Evolutionary conservation across 2,797 vertebrate species (phyloP), one percentile per base, ranked within the genome.

Genomic region (Chelidonichthys spinosus): DNA sequence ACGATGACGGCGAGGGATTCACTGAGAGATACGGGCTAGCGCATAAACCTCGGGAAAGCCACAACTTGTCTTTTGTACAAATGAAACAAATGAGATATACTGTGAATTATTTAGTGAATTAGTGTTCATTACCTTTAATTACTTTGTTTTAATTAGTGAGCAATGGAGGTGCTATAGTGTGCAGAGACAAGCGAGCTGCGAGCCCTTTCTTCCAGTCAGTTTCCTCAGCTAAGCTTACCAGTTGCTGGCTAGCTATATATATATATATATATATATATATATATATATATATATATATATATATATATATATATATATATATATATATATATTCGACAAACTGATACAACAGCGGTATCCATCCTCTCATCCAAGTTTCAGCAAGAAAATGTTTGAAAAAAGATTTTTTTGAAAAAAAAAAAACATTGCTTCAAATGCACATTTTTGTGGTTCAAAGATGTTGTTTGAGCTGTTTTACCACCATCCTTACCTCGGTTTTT

Each of bases 391-490:
- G 17, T 25, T 25, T 25, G 25, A 25, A 47, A 50, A 10, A 25
- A 5, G 47, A 18, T 4, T 18, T 8, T 49, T 52, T 11, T 7
- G 49, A 36, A 39, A 50, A 36, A 63, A 39, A 50, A 39, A 50
- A 52, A 53, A 42, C 8, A 43, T 18, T 35, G 18, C 10, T 39
- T 49, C 17, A 53, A 53, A 65, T 40, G 40, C 37, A 2, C 17
- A 0, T 37, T 46, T 37, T 5, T 56, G n/a, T n/a, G 43, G 9
- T 35, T 46, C 25, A 50, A 53, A 65, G 49, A 2, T 66, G 4
- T 44, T 58, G n/a, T 39, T 58, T 39, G 37, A 55, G 42, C 35
- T 52, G 46, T 50, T 69, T 37, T 8, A 68, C 36, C 44, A n/a
- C 7, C 5, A 6, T 61, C 25, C 4, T 2, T 36, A 36, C 13